Percentiles rank a stretch among this genome's conserved stretches.
Conservation (phyloP, 1,140 invertebrate species). For the Bombus superbus region DNA sequence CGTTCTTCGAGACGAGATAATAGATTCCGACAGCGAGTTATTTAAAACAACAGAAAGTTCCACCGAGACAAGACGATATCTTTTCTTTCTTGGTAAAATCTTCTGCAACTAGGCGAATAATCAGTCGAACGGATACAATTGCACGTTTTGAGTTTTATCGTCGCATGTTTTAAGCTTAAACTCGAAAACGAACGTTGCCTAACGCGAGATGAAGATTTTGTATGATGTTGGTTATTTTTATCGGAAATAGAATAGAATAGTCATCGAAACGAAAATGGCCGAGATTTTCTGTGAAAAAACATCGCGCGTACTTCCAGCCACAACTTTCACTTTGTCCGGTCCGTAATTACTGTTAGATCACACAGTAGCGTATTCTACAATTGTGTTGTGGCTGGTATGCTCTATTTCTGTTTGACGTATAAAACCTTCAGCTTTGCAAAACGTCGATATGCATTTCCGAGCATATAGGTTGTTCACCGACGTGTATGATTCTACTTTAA, state of each 20-base stretch:
- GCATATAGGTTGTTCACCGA: slow-evolving; percentile 52
- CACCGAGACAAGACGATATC: too few relatives aligned
- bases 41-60: too few relatives aligned
- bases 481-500: not conserved
- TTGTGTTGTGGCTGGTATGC: slow-evolving; percentile 1
- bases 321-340: slow-evolving; percentile 27
- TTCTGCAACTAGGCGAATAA: too few relatives aligned
- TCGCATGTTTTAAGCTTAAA: too few relatives aligned
- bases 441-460: slow-evolving; percentile 45
- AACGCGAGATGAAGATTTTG: not conserved
- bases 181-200: not conserved
- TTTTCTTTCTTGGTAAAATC: too few relatives aligned
- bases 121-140: too few relatives aligned
- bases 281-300: not conserved
- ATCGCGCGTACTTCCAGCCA: not conserved
- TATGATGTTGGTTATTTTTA: not conserved
- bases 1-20: too few relatives aligned
- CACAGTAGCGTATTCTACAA: not conserved
- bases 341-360: slow-evolving; percentile 40
- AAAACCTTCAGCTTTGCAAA: not conserved
- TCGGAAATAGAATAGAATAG: not conserved
- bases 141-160: too few relatives aligned
- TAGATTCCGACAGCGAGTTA: too few relatives aligned
- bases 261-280: not conserved
- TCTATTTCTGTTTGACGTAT: slow-evolving; percentile 39